A percentile compares a stretch with the other conserved stretches of the same genome.
Conservation (phyloP, 2,888 invertebrate species). For the Cotesia congregata region DNA sequence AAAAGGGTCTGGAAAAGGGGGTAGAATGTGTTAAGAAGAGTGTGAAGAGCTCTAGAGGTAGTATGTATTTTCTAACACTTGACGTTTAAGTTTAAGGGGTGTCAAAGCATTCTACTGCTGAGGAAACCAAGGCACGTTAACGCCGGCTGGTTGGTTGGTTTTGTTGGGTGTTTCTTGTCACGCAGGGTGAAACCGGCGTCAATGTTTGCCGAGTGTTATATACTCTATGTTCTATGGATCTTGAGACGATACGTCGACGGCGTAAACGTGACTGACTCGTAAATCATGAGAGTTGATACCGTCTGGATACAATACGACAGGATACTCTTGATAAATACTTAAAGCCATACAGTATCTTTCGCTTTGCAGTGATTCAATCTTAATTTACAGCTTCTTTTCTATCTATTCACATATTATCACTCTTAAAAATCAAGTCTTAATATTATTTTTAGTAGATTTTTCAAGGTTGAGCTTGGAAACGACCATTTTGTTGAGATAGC, state of each 20-base stretch:
- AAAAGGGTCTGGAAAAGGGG: constrained; percentile 6
- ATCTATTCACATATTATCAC: too few species aligned
- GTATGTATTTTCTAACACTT: background rate
- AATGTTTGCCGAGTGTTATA: constrained; percentile 34
- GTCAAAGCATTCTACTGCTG: background rate
- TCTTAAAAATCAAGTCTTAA: background rate
- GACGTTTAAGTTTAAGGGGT: background rate
- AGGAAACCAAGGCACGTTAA: background rate
- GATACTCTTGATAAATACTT: constrained; percentile 21
- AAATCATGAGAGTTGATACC: constrained; percentile 26
- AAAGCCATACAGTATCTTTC: constrained; percentile 37
- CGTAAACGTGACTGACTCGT: constrained; percentile 30
- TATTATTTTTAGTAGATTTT: background rate
- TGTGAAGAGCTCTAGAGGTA: background rate
- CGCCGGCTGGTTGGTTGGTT: background rate
- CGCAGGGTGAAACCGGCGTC: constrained; percentile 25
- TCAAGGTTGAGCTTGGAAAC: too few species aligned
- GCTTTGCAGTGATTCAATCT: background rate
- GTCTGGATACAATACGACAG: constrained; percentile 40
- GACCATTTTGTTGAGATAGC: too few species aligned
- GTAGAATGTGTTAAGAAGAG: background rate
- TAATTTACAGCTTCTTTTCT: too few species aligned
- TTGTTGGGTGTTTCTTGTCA: constrained; percentile 22
- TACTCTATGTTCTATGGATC: constrained; percentile 35
- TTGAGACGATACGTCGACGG: constrained; percentile 25